Percentiles rank a stretch among this genome's conserved stretches.
These are phyloP conservation scores for Colletes gigas DNA, from an alignment of 1,140 invertebrate genomes.

Conservation along the genomic window DNA sequence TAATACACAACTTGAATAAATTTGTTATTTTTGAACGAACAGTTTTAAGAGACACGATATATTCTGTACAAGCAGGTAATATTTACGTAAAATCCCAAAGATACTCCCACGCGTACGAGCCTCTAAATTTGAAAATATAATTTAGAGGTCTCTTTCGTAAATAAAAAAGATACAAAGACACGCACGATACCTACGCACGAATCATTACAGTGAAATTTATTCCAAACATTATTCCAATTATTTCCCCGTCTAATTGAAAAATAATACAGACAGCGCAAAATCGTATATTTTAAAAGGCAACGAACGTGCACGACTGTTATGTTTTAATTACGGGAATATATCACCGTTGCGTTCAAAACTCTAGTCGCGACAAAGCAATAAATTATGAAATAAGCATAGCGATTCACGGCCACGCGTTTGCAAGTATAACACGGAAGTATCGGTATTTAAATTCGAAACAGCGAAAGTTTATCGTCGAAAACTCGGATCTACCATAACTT, in stretches of 20 bases:
- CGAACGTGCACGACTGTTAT: background rate
- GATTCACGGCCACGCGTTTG: background rate
- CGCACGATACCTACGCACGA: too few relatives aligned
- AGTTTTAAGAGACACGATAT: background rate
- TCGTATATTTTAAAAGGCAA: too few relatives aligned
- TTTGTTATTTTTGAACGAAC: background rate
- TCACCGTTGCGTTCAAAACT: too few relatives aligned
- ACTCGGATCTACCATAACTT: background rate
- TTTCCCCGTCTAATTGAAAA: background rate
- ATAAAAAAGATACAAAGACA: too few relatives aligned
- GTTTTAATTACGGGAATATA: background rate
- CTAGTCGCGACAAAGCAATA: background rate
- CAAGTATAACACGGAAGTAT: background rate
- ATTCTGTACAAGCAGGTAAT: background rate
- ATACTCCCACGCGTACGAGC: too few relatives aligned
- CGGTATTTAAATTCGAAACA: background rate
- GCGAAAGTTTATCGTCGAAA: background rate
- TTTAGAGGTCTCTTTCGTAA: too few relatives aligned
- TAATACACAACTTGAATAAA: background rate
- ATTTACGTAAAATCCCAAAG: background rate
- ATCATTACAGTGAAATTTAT: background rate
- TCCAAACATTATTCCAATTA: background rate
- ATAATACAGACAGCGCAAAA: background rate
- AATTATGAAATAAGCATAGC: background rate
- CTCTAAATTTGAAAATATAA: too few relatives aligned